Percentiles rank a stretch among this genome's conserved stretches.
Evolutionary conservation across 2,888 invertebrate species (phyloP).

Genomic region (Drosophila colorata): DNA sequence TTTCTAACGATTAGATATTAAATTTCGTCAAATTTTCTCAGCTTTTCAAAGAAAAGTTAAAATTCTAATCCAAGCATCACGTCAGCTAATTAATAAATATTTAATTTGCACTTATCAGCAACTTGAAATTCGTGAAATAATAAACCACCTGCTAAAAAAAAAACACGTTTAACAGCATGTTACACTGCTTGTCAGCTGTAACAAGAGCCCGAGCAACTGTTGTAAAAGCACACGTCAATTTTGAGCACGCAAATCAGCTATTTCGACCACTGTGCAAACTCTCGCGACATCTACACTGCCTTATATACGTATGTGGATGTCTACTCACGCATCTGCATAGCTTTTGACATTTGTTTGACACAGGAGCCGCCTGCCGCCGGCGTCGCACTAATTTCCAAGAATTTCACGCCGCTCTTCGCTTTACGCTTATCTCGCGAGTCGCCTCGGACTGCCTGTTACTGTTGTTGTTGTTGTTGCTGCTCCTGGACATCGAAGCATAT

Average conservation of each 20-base stretch:
- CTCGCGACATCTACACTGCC: constrained; percentile 4
- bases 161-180: background rate
- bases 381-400: constrained; percentile 67
- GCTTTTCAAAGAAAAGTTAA: too few species aligned
- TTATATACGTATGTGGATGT: constrained; percentile 3
- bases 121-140: too few species aligned
- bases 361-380: constrained; percentile 64
- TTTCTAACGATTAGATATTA: too few species aligned
- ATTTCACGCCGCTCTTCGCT: constrained; percentile 72
- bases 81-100: too few species aligned
- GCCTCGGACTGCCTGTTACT: background rate
- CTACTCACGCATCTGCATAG: constrained; percentile 15
- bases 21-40: too few species aligned
- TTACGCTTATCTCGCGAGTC: constrained; percentile 35
- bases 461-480: background rate
- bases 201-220: too few species aligned
- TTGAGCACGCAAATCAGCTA: background rate
- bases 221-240: background rate
- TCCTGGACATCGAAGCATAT: constrained; percentile 44
- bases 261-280: constrained; percentile 33
- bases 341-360: constrained; percentile 76
- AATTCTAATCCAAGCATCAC: too few species aligned
- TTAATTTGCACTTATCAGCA: too few species aligned
- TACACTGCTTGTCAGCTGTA: background rate
- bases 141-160: background rate